Conservation (phyloP, 2,888 invertebrate species). For the Lycocerus yunnanus region DNA sequence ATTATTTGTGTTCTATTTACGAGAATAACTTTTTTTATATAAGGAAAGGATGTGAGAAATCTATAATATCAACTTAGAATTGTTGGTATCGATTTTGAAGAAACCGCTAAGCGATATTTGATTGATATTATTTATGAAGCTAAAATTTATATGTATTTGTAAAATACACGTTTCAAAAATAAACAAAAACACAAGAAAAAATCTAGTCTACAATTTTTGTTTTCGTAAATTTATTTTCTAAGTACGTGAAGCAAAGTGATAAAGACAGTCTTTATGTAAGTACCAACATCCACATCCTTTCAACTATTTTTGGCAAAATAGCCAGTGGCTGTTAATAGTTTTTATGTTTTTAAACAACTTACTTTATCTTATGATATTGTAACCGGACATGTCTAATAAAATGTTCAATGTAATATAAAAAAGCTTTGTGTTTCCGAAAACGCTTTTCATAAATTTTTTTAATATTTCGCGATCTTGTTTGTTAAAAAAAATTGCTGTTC, state of each 20-base stretch:
- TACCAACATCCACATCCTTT: background rate
- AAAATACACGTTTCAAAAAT: background rate
- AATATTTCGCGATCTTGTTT: background rate
- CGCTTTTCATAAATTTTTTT: background rate
- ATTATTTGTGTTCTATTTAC: background rate
- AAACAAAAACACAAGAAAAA: background rate
- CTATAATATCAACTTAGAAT: background rate
- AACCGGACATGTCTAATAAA: constrained; percentile 1
- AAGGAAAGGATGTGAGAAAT: background rate
- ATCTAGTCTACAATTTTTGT: too few species aligned
- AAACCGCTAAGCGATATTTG: background rate
- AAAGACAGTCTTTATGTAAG: background rate
- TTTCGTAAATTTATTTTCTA: background rate
- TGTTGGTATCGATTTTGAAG: background rate
- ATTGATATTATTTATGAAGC: background rate
- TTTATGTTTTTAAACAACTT: background rate
- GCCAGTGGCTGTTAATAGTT: background rate
- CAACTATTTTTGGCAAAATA: background rate
- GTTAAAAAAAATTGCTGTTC: background rate
- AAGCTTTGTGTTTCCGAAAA: background rate
- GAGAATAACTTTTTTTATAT: background rate
- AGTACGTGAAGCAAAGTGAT: background rate
- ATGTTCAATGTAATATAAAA: background rate
- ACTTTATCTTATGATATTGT: background rate
- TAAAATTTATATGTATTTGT: background rate